Conservation (phyloP, 1,140 invertebrate genomes). For the Tetramorium simillimum region DNA sequence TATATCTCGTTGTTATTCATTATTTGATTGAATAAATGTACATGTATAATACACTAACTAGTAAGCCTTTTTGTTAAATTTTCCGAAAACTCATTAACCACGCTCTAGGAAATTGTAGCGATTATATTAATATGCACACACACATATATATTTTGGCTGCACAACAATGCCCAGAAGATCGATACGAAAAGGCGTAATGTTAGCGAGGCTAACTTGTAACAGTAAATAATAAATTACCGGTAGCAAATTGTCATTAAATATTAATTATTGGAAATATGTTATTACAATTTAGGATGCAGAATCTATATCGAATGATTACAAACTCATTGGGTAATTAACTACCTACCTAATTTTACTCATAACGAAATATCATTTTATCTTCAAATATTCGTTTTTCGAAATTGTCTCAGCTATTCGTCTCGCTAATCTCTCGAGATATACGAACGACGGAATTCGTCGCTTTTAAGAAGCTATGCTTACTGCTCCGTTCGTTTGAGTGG, state of each 20-base stretch:
- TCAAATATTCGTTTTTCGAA: constrained; percentile 8
- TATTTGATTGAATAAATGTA: not conserved
- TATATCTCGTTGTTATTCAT: not conserved
- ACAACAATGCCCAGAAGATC: constrained; percentile 40
- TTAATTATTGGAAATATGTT: constrained; percentile 63
- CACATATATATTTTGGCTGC: not conserved
- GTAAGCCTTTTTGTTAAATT: constrained; percentile 10
- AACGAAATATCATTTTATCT: constrained; percentile 32
- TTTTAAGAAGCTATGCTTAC: not conserved
- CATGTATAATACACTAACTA: too few relatives aligned
- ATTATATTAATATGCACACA: not conserved
- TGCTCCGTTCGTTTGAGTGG: constrained; percentile 10
- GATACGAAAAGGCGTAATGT: constrained; percentile 49
- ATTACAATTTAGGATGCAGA: constrained; percentile 58
- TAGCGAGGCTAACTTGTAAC: constrained; percentile 45
- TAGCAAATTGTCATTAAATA: constrained; percentile 61
- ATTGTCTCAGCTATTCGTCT: not conserved
- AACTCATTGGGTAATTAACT: constrained; percentile 54
- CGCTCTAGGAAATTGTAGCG: constrained; percentile 29
- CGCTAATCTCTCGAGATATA: not conserved
- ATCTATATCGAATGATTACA: constrained; percentile 54
- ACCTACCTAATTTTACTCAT: constrained; percentile 40
- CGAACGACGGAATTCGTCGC: not conserved
- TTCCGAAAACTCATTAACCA: constrained; percentile 23
- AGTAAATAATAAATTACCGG: constrained; percentile 58